Conservation (phyloP, 2,888 invertebrate species). For the Cordilura impudica region DNA sequence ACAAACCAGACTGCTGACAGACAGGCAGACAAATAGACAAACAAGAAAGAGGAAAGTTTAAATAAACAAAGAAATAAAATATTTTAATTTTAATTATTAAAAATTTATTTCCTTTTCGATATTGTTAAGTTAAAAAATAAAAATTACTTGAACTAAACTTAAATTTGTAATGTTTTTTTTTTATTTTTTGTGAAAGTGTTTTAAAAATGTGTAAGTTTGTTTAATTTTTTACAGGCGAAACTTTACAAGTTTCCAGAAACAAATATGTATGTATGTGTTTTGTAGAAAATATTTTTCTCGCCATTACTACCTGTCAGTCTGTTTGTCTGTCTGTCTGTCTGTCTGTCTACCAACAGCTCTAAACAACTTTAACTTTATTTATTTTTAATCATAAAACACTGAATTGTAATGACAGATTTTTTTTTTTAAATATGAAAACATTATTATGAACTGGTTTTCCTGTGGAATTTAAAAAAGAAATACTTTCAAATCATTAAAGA, state of each 20-base stretch:
- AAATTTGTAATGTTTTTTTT: neutral
- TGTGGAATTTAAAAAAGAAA: neutral
- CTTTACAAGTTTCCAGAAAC: conserved; percentile 36
- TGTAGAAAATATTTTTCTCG: neutral
- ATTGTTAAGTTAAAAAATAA: conserved; percentile 25
- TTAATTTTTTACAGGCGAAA: conserved; percentile 35
- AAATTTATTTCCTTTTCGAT: conserved; percentile 20
- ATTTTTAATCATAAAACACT: conserved; percentile 1
- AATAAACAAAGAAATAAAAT: conserved; percentile 28
- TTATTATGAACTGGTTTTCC: neutral
- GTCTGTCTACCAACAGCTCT: neutral
- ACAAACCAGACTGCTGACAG: neutral
- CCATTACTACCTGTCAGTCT: no score
- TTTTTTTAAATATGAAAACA: neutral
- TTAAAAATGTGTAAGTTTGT: conserved; percentile 6
- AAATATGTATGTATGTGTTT: neutral
- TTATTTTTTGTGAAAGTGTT: conserved; percentile 56
- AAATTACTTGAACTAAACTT: neutral
- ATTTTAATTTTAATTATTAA: conserved; percentile 1
- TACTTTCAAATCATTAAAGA: neutral
- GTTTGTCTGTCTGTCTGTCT: no score
- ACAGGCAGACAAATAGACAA: no score
- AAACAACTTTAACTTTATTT: neutral
- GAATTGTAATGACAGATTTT: conserved; percentile 21
- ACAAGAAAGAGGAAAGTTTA: conserved; percentile 31